Evolutionary conservation across 1,140 invertebrate genomes (phyloP), one percentile per base, ranked within the genome.

Genomic region (Drosophila arizonae): DNA sequence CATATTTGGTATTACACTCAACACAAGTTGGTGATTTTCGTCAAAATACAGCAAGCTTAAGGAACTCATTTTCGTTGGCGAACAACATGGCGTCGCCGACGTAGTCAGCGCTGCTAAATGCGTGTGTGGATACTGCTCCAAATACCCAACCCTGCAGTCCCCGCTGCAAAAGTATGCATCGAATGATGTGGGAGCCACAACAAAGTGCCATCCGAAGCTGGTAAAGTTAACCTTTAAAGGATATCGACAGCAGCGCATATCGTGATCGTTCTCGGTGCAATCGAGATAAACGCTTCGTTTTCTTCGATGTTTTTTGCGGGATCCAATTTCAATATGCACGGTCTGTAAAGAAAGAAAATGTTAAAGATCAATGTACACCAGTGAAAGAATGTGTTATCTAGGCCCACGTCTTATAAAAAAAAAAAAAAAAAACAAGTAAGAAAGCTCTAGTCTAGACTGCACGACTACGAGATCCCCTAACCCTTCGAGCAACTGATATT

Each of bases 171-270:
- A 99, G 93, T 98, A 98, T 15, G 98, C 98, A 86, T 98, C 96
- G 92, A 99, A 99, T 75, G 95, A 95, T 81, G 97, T 97, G 0
- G 98, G 98, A 0, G 98, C 98, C 39, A 99, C 97, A 81, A 99
- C 98, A 96, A 98, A 99, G 85, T 99, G 97, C 98, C 98, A 99
- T 10, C 97, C 98, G 87, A 99, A 98, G 74, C 97, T 96, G 77
- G 96, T 96, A 92, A 99, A 99, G 93, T 99, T 97, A 11, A 99
- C 97, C 10, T 96, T 96, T 15, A 99, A 93, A 1, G 97, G 96
- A 91, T 98, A 98, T 13, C 97, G 95, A 90, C 97, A 98, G 92
- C 97, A 98, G 24, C 96, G 94, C 4, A 94, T 94, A 82, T 98
- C 96, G 63, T 95, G 94, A 55, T 90, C 87, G 43, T 69, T 88